Base-by-base conservation (phyloP, 1,140 invertebrate genomes). In the Spodoptera litura region DNA sequence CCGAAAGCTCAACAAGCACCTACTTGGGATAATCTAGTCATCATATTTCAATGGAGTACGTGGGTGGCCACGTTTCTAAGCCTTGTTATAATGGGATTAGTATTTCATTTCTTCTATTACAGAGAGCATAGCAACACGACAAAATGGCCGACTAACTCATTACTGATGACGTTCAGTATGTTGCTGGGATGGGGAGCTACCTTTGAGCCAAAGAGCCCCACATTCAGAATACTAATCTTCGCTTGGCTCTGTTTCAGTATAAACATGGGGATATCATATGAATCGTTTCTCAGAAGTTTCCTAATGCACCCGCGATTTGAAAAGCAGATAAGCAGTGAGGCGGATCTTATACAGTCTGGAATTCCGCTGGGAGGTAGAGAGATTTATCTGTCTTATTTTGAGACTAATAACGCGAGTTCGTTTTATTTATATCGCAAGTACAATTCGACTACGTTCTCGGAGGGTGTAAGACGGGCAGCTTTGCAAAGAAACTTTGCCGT, bases 91-190 rank as follows among this genome's bases (percentile, higher is more conserved):
- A 91, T 95, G 86, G 91, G 93, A 0, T 66, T 90, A 4, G 51
- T 94, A 55, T 93, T 95, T 71, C 94, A 95, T 79, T 93, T 86
- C 53, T 87, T 95, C 11, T 89, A 91, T 78, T 92, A 87, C 53
- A 91, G 66, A 83, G 93, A 95, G 85, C 85, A 93, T 51, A 78
- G 75, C 11, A 88, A 86, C 52, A 79, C 87, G 9, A 91, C 94
- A 20, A 94, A 85, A 88, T 94, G 93, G 93, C 94, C 94, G 0
- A 94, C 94, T 0, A 92, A 93, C 86, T 94, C 94, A 13, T 85
- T 95, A 71, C 75, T 95, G 25, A 94, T 94, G 90, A 95, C 94
- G 27, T 90, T 94, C 52, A 92, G 91, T 70, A 95, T 95, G 93
- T 78, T 95, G 38, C 81, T 95, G 20, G 94, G 94, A 8, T 95